These are phyloP conservation scores for Margarornis squamiger DNA, from an alignment of 2,797 vertebrate species.

Conservation along the genomic window DNA sequence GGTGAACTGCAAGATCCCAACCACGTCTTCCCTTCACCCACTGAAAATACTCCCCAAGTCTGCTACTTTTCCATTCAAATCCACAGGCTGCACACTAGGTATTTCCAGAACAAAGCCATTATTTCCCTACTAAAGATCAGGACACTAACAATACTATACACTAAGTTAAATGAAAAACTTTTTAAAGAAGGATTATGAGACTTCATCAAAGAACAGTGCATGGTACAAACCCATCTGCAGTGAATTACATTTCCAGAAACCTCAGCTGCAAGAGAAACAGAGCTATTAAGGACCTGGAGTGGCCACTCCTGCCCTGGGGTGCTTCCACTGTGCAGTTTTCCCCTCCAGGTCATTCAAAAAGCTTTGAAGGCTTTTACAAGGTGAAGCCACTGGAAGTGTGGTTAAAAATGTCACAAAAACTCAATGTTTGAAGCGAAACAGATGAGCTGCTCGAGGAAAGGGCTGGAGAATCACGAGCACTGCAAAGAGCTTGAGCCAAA, in stretches of 20 bases:
- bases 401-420: not conserved
- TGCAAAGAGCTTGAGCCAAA: not conserved
- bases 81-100: not conserved
- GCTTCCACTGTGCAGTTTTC: accelerated
- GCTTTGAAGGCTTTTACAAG: not conserved
- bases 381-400: not conserved
- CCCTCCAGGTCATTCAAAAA: not conserved
- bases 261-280: not conserved
- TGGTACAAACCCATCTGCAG: not conserved
- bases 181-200: not conserved
- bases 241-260: not conserved
- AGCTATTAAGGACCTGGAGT: not conserved
- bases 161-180: not conserved
- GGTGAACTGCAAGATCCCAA: not conserved
- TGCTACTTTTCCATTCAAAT: not conserved
- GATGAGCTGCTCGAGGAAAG: not conserved
- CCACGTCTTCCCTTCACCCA: not conserved
- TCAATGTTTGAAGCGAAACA: not conserved
- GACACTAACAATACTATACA: accelerated
- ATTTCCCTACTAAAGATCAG: not conserved
- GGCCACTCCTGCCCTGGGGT: not conserved
- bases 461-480: accelerated
- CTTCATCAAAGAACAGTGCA: not conserved
- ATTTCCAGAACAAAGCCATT: not conserved
- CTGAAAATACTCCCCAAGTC: not conserved